Evolutionary conservation across 2,797 vertebrate genomes (phyloP), one percentile per base, ranked within the genome.

Genomic region (Lophius americanus): DNA sequence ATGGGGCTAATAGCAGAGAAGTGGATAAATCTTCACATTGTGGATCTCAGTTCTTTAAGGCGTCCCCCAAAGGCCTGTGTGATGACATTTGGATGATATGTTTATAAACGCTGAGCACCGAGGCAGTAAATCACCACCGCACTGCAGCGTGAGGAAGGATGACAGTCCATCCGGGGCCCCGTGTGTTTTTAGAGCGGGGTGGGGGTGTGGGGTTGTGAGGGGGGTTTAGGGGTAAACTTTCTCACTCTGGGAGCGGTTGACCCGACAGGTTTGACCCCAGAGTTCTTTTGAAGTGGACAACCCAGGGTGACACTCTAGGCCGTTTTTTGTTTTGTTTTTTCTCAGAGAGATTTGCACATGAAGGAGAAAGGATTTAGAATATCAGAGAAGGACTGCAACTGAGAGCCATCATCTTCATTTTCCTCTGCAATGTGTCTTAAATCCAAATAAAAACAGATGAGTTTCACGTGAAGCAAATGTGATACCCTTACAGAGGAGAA

Each of bases 271-370:
- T 90, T 90, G 83, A 90, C 90, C 90, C 73, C 39, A 3, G 32
- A 67, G 75, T 39, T 89, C 79, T 88, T 92, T 91, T 92, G 90
- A 92, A 88, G 81, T 78, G 76, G 85, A 85, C 83, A 86, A 82
- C 81, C 71, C 78, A 81, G 76, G 75, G 85, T 83, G 85, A 84
- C 83, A 76, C 79, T 80, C 70, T 58, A 50, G 77, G 83, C 76
- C 72, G 71, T 78, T 81, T 84, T 85, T 85, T 82, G 23, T 23
- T 23, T 23, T 23, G 23, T 23, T 23, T 23, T 23, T 23, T 23
- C 23, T 23, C 81, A 12, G 79, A 66, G 69, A 70, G 78, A 91
- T 91, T 91, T 90, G 76, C 85, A 91, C 81, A 89, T 89, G 84
- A 92, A 88, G 87, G 77, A 75, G 67, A 10, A 68, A 69, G 68